Evolutionary conservation across 1,140 invertebrate species (phyloP).

Genomic region (Adelges cooleyi): DNA sequence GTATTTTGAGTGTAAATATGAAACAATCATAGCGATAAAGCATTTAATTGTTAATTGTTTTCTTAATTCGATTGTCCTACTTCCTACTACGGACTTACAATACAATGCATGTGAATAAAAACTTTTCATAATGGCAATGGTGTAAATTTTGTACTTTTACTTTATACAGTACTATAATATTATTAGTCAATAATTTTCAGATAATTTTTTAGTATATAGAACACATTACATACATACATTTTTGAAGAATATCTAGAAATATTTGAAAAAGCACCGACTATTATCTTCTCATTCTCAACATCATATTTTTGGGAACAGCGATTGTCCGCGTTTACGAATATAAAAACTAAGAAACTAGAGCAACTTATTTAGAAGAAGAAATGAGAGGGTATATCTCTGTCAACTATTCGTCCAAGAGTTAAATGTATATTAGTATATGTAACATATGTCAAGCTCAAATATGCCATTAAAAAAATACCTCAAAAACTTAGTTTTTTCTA

Average conservation of each 20-base stretch:
- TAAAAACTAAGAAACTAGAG: neutral
- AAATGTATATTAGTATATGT: neutral
- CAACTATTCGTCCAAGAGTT: neutral
- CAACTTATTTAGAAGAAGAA: neutral
- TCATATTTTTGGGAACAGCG: neutral
- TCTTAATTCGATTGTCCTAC: no score
- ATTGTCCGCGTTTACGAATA: neutral
- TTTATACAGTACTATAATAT: no score
- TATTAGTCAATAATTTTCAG: no score
- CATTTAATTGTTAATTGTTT: no score
- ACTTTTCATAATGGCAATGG: no score
- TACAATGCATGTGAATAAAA: no score
- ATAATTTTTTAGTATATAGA: no score
- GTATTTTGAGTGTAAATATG: no score
- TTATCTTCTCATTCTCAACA: neutral
- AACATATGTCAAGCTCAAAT: neutral
- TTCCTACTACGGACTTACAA: no score
- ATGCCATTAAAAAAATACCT: neutral
- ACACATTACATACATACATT: neutral
- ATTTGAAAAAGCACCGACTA: neutral
- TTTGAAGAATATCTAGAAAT: neutral
- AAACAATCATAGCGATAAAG: no score
- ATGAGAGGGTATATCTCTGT: neutral
- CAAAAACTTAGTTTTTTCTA: neutral
- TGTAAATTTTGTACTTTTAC: no score